A percentile compares a stretch with the other conserved stretches of the same genome.
phyloP scores from a whole-genome alignment of 2,113 vertebrate species.

The Eurypyga helias region DNA sequence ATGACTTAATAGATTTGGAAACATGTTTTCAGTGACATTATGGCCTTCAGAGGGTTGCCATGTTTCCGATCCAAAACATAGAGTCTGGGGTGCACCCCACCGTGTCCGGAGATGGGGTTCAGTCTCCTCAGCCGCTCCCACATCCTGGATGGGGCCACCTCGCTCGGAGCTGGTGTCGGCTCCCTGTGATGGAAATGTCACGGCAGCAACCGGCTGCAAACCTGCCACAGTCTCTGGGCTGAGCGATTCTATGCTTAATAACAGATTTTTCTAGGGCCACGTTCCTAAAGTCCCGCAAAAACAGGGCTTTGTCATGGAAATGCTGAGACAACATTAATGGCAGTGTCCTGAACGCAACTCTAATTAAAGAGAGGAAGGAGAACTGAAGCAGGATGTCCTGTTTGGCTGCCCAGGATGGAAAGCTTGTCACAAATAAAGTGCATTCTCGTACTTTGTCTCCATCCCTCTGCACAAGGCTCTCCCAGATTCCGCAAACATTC shows the following conservation, averaged over 20 bases:
- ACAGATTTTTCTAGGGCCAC: neutral
- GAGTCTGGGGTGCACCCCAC: neutral
- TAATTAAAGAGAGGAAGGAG: slow-evolving; percentile 73
- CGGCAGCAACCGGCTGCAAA: neutral
- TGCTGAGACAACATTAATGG: slow-evolving; percentile 64
- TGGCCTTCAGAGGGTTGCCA: neutral
- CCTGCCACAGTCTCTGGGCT: neutral
- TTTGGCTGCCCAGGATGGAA: slow-evolving; percentile 77
- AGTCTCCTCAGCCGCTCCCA: neutral
- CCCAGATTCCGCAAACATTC: slow-evolving; percentile 28
- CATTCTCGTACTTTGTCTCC: slow-evolving; percentile 24
- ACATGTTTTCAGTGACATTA: neutral
- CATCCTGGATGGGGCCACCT: rapidly evolving
- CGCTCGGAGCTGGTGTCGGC: neutral
- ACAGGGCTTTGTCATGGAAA: slow-evolving; percentile 57
- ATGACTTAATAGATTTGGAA: neutral
- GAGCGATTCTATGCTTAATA: neutral
- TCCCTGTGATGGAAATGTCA: neutral
- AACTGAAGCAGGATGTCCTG: slow-evolving; percentile 82
- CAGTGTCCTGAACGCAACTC: slow-evolving; percentile 35
- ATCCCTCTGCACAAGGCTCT: slow-evolving; percentile 16
- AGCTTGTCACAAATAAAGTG: slow-evolving; percentile 72
- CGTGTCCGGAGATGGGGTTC: rapidly evolving
- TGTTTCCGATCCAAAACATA: rapidly evolving
- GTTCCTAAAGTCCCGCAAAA: slow-evolving; percentile 18